Evolutionary conservation across 92 coral and sea anemone genomes (phyloP).

Genomic region (Pocillopora meandrina): DNA sequence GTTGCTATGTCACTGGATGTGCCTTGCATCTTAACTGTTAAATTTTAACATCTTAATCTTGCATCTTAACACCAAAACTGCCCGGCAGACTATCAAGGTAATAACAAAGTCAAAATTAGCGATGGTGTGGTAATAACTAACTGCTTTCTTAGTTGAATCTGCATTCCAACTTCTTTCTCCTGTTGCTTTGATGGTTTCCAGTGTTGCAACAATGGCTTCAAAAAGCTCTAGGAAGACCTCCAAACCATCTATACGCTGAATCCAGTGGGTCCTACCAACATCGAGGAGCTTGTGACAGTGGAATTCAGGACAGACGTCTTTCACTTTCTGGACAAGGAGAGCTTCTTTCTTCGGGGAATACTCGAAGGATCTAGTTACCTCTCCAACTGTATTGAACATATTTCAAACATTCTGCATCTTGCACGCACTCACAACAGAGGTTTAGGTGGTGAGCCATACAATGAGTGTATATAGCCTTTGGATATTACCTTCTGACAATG

Average conservation of each 20-base stretch:
- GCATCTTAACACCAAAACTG: not conserved
- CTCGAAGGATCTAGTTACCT: slow-evolving; percentile 43
- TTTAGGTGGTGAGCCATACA: slow-evolving; percentile 63
- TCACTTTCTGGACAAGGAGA: too few species aligned
- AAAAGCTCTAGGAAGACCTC: slow-evolving; percentile 38
- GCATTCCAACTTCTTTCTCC: slow-evolving; percentile 36
- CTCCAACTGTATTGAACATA: slow-evolving; percentile 62
- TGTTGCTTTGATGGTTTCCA: too few species aligned
- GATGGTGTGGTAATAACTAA: slow-evolving; percentile 45
- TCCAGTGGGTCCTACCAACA: slow-evolving; percentile 66
- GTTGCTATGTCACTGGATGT: not conserved
- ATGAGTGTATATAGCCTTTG: slow-evolving; percentile 53
- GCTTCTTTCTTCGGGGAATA: too few species aligned
- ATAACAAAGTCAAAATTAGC: slow-evolving; percentile 27
- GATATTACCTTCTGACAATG: slow-evolving; percentile 48
- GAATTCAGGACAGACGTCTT: not conserved
- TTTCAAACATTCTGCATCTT: slow-evolving; percentile 61
- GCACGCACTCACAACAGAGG: slow-evolving; percentile 64
- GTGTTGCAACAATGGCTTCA: slow-evolving; percentile 17
- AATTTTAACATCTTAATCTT: too few species aligned
- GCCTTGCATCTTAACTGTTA: slow-evolving; percentile 41
- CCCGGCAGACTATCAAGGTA: slow-evolving; percentile 10
- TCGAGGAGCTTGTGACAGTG: slow-evolving; percentile 55
- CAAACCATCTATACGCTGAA: slow-evolving; percentile 62
- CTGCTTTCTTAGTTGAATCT: slow-evolving; percentile 50